Base-by-base conservation (phyloP, 2,888 invertebrate species). In the Agelastica alni region DNA sequence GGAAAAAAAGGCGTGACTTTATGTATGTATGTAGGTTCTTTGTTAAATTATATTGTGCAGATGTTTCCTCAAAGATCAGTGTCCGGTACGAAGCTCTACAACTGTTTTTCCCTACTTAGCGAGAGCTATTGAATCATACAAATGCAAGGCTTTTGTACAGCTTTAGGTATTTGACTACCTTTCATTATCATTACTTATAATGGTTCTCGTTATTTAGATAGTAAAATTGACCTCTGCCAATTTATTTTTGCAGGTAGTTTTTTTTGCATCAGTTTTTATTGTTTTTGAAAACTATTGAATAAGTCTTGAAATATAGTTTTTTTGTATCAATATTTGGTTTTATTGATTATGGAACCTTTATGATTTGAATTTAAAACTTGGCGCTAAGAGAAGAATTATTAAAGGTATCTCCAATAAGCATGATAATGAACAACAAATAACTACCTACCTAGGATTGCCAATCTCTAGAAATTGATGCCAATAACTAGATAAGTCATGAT, bases 371-470 rank as follows among this genome's bases (percentile, higher is more conserved):
- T 36, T 36, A 9, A 16, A 10, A 14, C n/a, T 14, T n/a, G n/a
- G 36, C 36, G 14, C 9, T 36, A 12, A 17, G 16, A 14, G 4
- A 36, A 36, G 1, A 36, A 36, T 10, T 14, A 36, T 22, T 36
- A 36, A 14, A 9, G n/a, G n/a, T 17, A 36, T n/a, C 12, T 9
- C 17, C 2, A 13, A 12, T 36, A 36, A 9, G 9, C 16, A 36
- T 36, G 36, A 36, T 6, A 36, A 36, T 36, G 16, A 10, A 14
- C 36, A 16, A 16, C 36, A 12, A 36, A 36, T 36, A 36, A 36
- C 36, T 36, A 36, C 3, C 5, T 14, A 14, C 1, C 14, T 7
- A n/a, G 13, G 13, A 14, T 17, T 36, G 36, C 13, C 36, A 36
- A 36, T 12, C 36, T 36, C 36, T 36, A 17, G 16, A 9, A 12